phyloP scores from a whole-genome alignment of 2,888 invertebrate genomes.

The Stegophylla sp. region DNA sequence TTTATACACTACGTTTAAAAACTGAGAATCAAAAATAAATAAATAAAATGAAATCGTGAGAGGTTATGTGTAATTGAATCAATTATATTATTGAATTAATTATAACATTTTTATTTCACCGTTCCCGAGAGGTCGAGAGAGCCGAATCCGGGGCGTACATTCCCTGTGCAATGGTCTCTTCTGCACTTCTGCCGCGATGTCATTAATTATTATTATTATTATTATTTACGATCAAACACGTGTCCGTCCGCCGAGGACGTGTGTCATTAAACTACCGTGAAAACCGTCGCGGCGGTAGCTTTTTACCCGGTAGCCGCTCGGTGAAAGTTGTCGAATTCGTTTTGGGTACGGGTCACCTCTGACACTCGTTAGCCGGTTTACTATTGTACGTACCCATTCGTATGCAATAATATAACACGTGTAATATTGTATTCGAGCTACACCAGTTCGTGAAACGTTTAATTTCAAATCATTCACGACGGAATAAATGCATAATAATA shows the following conservation, averaged over 20 bases:
- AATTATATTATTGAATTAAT: too few relatives aligned
- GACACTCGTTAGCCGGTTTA: constrained; percentile 13
- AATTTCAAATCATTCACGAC: neutral
- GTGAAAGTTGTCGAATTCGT: constrained; percentile 27
- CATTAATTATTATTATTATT: neutral
- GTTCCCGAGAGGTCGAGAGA: too few relatives aligned
- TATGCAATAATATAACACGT: too few relatives aligned
- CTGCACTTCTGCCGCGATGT: neutral
- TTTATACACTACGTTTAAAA: too few relatives aligned
- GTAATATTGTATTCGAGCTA: neutral
- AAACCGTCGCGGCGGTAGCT: neutral
- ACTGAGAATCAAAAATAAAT: too few relatives aligned
- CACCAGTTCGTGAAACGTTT: neutral
- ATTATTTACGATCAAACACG: neutral
- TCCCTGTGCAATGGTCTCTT: too few relatives aligned
- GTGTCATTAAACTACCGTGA: neutral
- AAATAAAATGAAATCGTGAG: too few relatives aligned
- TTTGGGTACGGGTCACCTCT: constrained; percentile 30
- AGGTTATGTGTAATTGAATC: too few relatives aligned
- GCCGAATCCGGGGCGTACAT: too few relatives aligned
- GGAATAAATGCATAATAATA: neutral
- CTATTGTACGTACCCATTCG: neutral
- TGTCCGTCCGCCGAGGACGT: neutral
- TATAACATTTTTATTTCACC: too few relatives aligned
- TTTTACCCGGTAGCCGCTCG: constrained; percentile 14